These are phyloP conservation scores for Drosophila carrolli DNA, from an alignment of 1,140 invertebrate genomes.

Conservation along the genomic window DNA sequence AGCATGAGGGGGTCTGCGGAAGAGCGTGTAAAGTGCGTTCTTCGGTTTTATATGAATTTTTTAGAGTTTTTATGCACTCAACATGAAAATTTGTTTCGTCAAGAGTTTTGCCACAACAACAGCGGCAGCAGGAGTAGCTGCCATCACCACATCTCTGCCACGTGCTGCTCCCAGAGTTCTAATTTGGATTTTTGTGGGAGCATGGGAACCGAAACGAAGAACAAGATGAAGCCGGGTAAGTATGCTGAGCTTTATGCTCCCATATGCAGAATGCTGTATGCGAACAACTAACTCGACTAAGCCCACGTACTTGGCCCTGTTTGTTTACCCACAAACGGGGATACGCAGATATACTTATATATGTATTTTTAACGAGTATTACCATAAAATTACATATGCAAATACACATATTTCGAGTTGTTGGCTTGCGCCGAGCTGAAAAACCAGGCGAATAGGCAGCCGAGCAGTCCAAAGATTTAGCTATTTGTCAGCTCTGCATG, in stretches of 20 bases:
- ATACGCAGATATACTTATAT: conserved; percentile 47
- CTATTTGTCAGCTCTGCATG: conserved; percentile 70
- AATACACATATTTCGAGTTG: conserved; percentile 68
- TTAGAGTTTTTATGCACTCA: conserved; percentile 82
- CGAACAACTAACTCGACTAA: conserved; percentile 59
- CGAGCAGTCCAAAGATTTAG: conserved; percentile 66
- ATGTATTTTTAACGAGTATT: conserved; percentile 78
- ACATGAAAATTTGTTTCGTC: conserved; percentile 76
- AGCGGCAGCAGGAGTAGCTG: conserved; percentile 17
- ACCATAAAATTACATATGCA: conserved; percentile 82
- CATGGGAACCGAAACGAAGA: conserved; percentile 5
- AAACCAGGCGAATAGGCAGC: conserved; percentile 40
- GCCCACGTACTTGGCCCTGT: conserved; percentile 50
- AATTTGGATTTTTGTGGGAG: conserved; percentile 59
- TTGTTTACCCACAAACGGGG: conserved; percentile 47
- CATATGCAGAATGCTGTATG: conserved; percentile 34
- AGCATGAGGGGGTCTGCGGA: conserved; percentile 24
- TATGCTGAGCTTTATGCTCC: conserved; percentile 26
- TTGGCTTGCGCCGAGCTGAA: conserved; percentile 23
- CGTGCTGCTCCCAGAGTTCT: conserved; percentile 59
- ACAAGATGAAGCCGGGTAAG: background rate
- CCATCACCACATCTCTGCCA: conserved; percentile 42
- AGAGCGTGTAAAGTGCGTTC: conserved; percentile 80
- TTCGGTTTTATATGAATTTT: conserved; percentile 82
- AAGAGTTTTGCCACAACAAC: conserved; percentile 70